Conservation (phyloP, 1,140 invertebrate species). For the Hormaphis cornu region DNA sequence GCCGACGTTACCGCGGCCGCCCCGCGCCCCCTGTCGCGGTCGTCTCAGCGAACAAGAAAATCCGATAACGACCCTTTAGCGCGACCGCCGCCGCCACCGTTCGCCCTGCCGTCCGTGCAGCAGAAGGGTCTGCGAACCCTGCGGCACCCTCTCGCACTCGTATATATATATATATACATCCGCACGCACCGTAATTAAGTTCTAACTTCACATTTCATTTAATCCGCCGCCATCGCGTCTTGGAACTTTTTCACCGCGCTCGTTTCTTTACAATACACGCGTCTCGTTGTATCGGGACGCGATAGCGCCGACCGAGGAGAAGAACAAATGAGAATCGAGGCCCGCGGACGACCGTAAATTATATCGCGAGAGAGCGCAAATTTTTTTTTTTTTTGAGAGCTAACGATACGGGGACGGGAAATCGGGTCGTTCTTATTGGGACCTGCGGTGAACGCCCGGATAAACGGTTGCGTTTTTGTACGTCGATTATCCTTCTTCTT, state of each 20-base stretch:
- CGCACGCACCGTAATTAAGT: conserved; percentile 27
- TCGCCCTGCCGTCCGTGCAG: background rate
- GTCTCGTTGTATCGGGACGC: too few relatives aligned
- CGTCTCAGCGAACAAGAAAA: conserved; percentile 25
- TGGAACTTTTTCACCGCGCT: background rate
- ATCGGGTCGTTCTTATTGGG: too few relatives aligned
- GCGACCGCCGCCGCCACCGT: background rate
- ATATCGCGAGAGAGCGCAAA: too few relatives aligned
- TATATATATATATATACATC: too few relatives aligned
- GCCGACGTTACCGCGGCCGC: background rate
- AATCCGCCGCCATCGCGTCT: background rate
- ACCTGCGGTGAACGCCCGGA: too few relatives aligned
- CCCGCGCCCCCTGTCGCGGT: background rate
- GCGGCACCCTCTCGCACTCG: background rate
- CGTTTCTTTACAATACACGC: background rate
- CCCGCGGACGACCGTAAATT: too few relatives aligned
- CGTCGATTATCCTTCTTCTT: too few relatives aligned
- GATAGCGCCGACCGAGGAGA: too few relatives aligned
- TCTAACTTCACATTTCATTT: conserved; percentile 31
- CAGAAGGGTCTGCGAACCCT: background rate
- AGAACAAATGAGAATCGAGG: too few relatives aligned
- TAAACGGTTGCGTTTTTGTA: too few relatives aligned
- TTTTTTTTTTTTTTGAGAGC: too few relatives aligned
- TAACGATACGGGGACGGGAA: too few relatives aligned
- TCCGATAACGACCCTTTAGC: conserved; percentile 24